phyloP scores from a whole-genome alignment of 2,113 vertebrate species.

The Rana temporaria region DNA sequence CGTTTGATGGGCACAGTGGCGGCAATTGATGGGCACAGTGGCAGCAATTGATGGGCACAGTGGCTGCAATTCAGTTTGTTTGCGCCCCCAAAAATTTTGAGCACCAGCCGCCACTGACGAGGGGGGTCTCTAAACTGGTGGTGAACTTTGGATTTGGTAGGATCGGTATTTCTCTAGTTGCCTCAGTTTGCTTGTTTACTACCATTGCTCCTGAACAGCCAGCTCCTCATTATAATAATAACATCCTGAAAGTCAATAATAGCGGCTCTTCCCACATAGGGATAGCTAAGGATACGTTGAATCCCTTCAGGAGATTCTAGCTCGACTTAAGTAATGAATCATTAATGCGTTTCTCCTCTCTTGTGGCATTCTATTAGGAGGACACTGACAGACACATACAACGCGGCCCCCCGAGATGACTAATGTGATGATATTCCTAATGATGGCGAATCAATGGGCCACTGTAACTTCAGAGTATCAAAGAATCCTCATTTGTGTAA shows the following conservation, averaged over 20 bases:
- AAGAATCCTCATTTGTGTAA: constrained; percentile 8
- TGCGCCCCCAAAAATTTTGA: no score
- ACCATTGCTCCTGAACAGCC: no score
- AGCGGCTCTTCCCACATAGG: not conserved
- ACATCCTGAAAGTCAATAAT: not conserved
- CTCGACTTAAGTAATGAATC: constrained; percentile 2
- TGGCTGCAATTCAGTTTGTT: no score
- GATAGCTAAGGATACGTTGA: not conserved
- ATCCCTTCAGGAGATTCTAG: not conserved
- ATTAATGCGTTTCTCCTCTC: not conserved
- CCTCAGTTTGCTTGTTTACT: no score
- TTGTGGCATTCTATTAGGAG: not conserved
- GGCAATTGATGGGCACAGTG: no score
- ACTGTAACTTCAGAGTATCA: not conserved
- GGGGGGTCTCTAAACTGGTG: no score
- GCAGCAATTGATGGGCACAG: no score
- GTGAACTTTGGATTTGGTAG: no score
- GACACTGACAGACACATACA: not conserved
- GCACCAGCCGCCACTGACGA: no score
- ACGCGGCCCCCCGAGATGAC: constrained; percentile 4
- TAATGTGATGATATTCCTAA: constrained; percentile 27
- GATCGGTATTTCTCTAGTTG: no score
- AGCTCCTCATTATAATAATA: not conserved
- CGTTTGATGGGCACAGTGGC: no score
- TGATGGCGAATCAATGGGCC: constrained; percentile 16